phyloP scores from a whole-genome alignment of 1,140 invertebrate genomes.

The Eupeodes corollae region DNA sequence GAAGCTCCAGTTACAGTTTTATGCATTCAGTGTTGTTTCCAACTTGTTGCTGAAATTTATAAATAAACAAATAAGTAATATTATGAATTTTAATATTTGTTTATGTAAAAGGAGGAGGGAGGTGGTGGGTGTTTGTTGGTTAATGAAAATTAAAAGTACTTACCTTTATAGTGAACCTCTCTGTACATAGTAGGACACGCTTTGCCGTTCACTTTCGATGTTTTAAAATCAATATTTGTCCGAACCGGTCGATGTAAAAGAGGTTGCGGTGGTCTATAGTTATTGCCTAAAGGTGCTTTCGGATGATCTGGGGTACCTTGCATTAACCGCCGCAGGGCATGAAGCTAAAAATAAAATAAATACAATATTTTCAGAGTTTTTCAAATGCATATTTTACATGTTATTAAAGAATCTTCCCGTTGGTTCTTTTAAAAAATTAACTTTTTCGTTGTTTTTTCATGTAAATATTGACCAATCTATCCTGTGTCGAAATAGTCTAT shows the following conservation, averaged over 20 bases:
- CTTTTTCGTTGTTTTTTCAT: no score
- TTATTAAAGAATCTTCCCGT: no score
- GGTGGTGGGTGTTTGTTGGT: no score
- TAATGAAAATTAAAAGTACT: constrained; percentile 6
- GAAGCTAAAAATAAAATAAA: constrained; percentile 51
- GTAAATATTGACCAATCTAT: no score
- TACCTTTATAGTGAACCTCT: constrained; percentile 77
- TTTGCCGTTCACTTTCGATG: constrained; percentile 59
- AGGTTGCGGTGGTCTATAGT: constrained; percentile 79
- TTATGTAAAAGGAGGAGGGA: not conserved
- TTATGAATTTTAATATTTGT: not conserved
- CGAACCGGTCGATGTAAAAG: constrained; percentile 82
- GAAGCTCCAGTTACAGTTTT: not conserved
- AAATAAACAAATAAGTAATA: constrained; percentile 6
- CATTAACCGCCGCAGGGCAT: constrained; percentile 68
- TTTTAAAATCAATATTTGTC: constrained; percentile 90
- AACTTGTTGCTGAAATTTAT: constrained; percentile 50
- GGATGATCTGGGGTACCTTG: constrained; percentile 74
- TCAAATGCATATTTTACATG: no score
- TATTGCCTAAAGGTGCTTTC: constrained; percentile 84
- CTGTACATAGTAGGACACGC: constrained; percentile 78
- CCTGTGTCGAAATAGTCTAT: no score
- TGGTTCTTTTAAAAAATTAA: no score
- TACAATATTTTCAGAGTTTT: no score
- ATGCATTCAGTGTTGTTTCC: constrained; percentile 49